These are phyloP conservation scores for Sebastes dallii DNA, from an alignment of 2,797 vertebrate species.

Conservation along the genomic window DNA sequence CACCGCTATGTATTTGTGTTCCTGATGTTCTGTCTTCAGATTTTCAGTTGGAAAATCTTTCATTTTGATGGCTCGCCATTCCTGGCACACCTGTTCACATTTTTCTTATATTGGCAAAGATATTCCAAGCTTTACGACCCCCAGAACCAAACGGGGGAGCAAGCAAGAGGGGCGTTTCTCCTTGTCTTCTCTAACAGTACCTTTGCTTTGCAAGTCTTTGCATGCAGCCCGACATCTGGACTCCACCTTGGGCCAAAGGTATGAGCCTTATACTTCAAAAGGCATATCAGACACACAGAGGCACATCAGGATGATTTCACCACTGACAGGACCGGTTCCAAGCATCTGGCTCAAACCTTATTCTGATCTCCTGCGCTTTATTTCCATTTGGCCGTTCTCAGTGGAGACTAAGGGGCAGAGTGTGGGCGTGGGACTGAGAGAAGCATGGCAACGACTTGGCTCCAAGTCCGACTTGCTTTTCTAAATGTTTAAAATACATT, in stretches of 20 bases:
- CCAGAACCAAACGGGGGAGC: background rate
- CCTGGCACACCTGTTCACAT: background rate
- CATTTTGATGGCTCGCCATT: background rate
- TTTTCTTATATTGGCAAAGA: background rate
- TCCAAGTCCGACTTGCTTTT: conserved; percentile 2
- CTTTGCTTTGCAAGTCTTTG: conserved; percentile 51
- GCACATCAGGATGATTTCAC: conserved; percentile 44
- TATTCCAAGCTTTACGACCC: background rate
- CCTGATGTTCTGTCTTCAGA: background rate
- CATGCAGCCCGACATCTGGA: conserved; percentile 75
- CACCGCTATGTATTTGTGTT: background rate
- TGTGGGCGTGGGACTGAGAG: background rate
- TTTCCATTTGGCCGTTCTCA: conserved; percentile 17
- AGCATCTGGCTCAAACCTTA: conserved; percentile 65
- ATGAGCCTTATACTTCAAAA: conserved; percentile 73
- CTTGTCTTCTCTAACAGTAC: background rate
- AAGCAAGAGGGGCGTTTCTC: background rate
- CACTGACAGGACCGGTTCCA: conserved; percentile 43
- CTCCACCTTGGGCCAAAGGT: conserved; percentile 63
- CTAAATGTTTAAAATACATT: conserved; percentile 29
- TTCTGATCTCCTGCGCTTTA: conserved; percentile 55
- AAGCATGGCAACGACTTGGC: conserved; percentile 6
- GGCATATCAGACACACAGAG: conserved; percentile 47
- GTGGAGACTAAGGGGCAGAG: background rate
- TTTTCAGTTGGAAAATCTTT: background rate